A percentile compares a stretch with the other conserved stretches of the same genome.
These are phyloP conservation scores for Hypsopygia costalis DNA, from an alignment of 2,888 invertebrate species.

Conservation along the genomic window DNA sequence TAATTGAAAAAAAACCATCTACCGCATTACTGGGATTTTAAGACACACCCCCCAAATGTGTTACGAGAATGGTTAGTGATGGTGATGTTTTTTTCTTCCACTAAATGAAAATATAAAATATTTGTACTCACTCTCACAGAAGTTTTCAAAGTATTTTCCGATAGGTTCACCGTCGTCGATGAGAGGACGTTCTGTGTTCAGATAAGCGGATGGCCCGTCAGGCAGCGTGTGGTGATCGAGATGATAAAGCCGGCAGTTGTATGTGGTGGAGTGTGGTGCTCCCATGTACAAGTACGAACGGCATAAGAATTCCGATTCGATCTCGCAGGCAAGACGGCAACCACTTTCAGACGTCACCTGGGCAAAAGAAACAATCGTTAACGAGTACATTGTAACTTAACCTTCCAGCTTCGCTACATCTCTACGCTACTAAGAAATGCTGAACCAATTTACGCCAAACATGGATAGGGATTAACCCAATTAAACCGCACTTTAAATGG, in stretches of 20 bases:
- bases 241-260: slow-evolving; percentile 96
- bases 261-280: slow-evolving; percentile 89
- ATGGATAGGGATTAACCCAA: too few relatives aligned
- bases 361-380: not conserved
- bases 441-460: too few relatives aligned
- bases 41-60: too few relatives aligned
- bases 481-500: too few relatives aligned
- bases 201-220: slow-evolving; percentile 94
- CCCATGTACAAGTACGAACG: slow-evolving; percentile 90
- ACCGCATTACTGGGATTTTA: too few relatives aligned
- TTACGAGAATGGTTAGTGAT: too few relatives aligned
- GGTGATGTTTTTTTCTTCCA: too few relatives aligned
- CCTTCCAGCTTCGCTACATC: too few relatives aligned
- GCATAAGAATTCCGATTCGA: slow-evolving; percentile 95
- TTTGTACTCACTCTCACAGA: slow-evolving; percentile 90
- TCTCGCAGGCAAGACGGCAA: slow-evolving; percentile 94
- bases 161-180: slow-evolving; percentile 95
- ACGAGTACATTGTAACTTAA: too few relatives aligned
- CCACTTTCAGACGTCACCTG: slow-evolving; percentile 92
- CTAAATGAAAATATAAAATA: too few relatives aligned
- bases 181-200: slow-evolving; percentile 93
- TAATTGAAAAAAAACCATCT: too few relatives aligned
- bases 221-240: slow-evolving; percentile 95
- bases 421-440: too few relatives aligned
- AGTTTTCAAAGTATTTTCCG: slow-evolving; percentile 94